Evolutionary conservation across 1,140 invertebrate genomes (phyloP), one percentile per base, ranked within the genome.

Genomic region (Telenomus remus): DNA sequence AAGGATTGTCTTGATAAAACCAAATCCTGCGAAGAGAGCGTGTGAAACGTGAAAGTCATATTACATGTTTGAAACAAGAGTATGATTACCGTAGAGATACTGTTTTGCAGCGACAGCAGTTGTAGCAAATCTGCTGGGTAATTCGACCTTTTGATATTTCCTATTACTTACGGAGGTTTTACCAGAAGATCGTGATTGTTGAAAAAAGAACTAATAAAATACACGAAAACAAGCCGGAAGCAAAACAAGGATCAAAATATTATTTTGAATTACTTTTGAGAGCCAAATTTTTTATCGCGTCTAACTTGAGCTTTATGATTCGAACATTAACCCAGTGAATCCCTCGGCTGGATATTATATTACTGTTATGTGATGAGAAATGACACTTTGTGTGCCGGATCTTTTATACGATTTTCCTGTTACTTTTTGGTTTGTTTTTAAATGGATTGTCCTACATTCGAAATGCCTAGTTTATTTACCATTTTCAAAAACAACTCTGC

Each of bases 1-100:
- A 5, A 35, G 66, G 43, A 46, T 39, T 19, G 47, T n/a, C 15
- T 57, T 57, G 57, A 63, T 71, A 71, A 66, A 50, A 68, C 48
- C 13, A 27, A 70, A 70, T 13, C 37, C 53, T 9, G 13, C 42
- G 49, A 46, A 59, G 42, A 53, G 48, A 54, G 48, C 49, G 55
- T 13, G 56, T 37, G 49, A 46, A 46, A 53, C 43, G 51, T 37
- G 43, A 13, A 71, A 51, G 48, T 61, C 39, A 55, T 57, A 54
- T 61, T 13, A 43, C n/a, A 44, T 13, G 11, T 48, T 43, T 61
- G 11, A 61, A 53, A 13, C 14, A 13, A 19, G 11, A 44, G 12
- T 44, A 13, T 44, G 11, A 44, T 44, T 44, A 44, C 0, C 19
- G 43, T 2, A 13, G 43, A 7, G 7, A n/a, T 39, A 44, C 12